Evolutionary conservation across 2,797 vertebrate species (phyloP).

Genomic region (Cercopithecus diana): DNA sequence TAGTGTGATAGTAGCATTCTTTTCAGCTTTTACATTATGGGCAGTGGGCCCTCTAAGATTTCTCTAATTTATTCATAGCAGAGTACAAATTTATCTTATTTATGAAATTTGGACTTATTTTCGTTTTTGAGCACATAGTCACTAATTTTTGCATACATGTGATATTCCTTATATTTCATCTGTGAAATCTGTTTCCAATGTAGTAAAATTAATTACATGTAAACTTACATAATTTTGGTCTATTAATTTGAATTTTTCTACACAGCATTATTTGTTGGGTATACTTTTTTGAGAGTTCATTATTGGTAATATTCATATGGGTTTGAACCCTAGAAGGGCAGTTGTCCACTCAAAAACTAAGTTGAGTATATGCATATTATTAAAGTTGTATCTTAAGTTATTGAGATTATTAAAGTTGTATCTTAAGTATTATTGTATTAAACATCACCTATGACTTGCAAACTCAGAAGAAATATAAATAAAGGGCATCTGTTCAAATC

Average conservation of each 20-base stretch:
- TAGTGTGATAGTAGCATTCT: neutral
- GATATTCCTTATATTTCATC: neutral
- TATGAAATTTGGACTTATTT: neutral
- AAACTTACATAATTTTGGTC: neutral
- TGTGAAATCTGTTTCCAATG: slow-evolving; percentile 4
- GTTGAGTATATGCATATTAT: neutral
- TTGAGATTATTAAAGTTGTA: neutral
- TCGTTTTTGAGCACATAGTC: neutral
- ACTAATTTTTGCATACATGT: neutral
- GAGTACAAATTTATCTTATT: neutral
- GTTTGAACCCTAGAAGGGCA: neutral
- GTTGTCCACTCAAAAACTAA: neutral
- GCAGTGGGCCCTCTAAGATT: neutral
- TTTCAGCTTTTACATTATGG: neutral
- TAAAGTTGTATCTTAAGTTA: neutral
- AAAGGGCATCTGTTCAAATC: neutral
- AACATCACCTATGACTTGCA: neutral
- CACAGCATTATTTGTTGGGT: neutral
- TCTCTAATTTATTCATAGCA: neutral
- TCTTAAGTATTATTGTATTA: neutral
- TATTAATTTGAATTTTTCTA: neutral
- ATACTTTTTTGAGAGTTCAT: neutral
- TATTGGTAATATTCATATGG: neutral
- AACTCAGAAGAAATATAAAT: neutral
- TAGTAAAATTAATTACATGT: slow-evolving; percentile 22